Evolutionary conservation across 2,888 invertebrate genomes (phyloP).

Genomic region (Amiota minor): DNA sequence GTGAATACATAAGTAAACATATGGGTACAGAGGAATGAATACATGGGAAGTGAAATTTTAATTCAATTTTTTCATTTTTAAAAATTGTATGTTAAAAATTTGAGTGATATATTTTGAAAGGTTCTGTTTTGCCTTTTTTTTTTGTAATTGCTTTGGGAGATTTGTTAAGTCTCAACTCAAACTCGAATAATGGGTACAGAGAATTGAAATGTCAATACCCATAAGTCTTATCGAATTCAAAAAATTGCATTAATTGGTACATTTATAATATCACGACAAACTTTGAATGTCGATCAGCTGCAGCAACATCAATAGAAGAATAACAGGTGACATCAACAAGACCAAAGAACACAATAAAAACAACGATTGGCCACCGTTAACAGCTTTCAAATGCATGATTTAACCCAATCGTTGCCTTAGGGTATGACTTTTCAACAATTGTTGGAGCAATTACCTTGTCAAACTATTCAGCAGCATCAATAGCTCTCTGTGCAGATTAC

Average conservation of each 20-base stretch:
- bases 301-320: conserved; percentile 45
- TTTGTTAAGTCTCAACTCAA: conserved; percentile 48
- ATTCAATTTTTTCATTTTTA: too few relatives aligned
- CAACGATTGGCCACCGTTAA: conserved; percentile 39
- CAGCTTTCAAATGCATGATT: background rate
- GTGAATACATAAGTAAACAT: too few relatives aligned
- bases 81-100: too few relatives aligned
- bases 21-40: too few relatives aligned
- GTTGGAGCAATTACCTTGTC: conserved; percentile 52
- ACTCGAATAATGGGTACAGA: conserved; percentile 44
- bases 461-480: conserved; percentile 41
- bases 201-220: conserved; percentile 48
- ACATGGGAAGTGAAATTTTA: too few relatives aligned
- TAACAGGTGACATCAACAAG: conserved; percentile 41
- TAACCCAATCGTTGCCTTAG: conserved; percentile 50
- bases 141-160: too few relatives aligned
- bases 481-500: too few relatives aligned
- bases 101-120: too few relatives aligned
- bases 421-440: conserved; percentile 54
- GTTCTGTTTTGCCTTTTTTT: too few relatives aligned
- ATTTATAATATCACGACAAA: conserved; percentile 63
- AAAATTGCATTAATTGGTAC: conserved; percentile 70
- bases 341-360: conserved; percentile 57
- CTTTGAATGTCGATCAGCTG: conserved; percentile 33
- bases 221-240: conserved; percentile 70